phyloP scores from a whole-genome alignment of 2,113 vertebrate species.

The Xenopus laevis region DNA sequence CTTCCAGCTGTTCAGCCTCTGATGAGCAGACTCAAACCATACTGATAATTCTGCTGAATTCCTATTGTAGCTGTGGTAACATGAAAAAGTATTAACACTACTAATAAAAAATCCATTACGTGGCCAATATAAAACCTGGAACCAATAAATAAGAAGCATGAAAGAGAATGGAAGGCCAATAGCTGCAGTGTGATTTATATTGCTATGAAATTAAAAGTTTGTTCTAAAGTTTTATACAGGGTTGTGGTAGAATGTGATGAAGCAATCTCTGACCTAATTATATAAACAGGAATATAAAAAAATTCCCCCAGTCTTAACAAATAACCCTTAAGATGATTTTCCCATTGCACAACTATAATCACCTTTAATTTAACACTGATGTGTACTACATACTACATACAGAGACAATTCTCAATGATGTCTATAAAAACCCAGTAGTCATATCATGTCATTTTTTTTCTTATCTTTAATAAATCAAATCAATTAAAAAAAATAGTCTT shows the following conservation, averaged over 20 bases:
- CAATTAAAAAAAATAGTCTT: too few relatives aligned
- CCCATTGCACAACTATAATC: too few relatives aligned
- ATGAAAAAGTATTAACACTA: neutral
- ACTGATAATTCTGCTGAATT: conserved; percentile 63
- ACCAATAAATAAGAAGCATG: neutral
- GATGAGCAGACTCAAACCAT: conserved; percentile 75
- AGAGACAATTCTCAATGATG: too few relatives aligned
- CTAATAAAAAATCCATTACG: neutral
- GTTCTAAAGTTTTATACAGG: neutral
- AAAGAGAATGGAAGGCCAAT: neutral
- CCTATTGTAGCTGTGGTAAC: conserved; percentile 67
- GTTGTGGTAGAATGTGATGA: neutral
- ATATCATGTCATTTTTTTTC: too few relatives aligned
- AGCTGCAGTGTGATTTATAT: neutral
- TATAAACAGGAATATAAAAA: too few relatives aligned
- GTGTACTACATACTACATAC: too few relatives aligned
- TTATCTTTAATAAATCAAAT: too few relatives aligned
- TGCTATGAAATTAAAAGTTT: neutral
- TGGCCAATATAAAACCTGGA: neutral
- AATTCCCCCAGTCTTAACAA: too few relatives aligned
- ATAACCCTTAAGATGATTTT: too few relatives aligned
- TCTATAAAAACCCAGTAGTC: too few relatives aligned
- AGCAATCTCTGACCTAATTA: too few relatives aligned
- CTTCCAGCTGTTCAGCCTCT: conserved; percentile 67
- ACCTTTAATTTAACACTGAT: too few relatives aligned